Evolutionary conservation across 2,888 invertebrate species (phyloP), one percentile per base, ranked within the genome.

Genomic region (Synergus umbraculus): DNA sequence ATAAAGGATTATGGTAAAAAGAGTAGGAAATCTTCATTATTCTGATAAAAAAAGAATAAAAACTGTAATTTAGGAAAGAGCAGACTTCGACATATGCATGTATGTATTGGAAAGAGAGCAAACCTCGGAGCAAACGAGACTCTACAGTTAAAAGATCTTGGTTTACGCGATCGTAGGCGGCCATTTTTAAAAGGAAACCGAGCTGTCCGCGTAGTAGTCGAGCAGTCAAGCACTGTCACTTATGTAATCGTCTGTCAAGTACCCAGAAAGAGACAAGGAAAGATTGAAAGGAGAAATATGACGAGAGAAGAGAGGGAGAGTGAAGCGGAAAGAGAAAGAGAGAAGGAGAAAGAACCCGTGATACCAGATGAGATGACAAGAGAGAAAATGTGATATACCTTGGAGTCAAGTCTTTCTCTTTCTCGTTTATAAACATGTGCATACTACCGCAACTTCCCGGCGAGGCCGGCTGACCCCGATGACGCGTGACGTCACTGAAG

Each of bases 101-200:
- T 4, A 7, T 37, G 37, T 4, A 5, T 37, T 5, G 37, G 37
- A 37, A 37, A 37, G 37, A 37, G 5, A 37, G 5, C 37, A n/a
- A n/a, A n/a, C n/a, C n/a, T n/a, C n/a, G n/a, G n/a, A n/a, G n/a
- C n/a, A 37, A 18, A 15, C 49, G 69, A 46, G 18, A 73, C 49
- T 54, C 37, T 58, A 9, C 49, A n/a, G 18, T 60, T 76, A 37
- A 37, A 37, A 37, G 37, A 37, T 37, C 37, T 37, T 37, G 37
- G 46, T 73, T 77, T 66, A 66, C 49, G 46, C 49, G 49, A 66
- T 41, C 43, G 79, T 63, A 73, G 76, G 79, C 79, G 83, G 73
- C 81, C 83, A 83, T 83, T 83, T 83, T 83, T 83, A 83, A 81
- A 83, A 77, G 81, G 77, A 77, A 79, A 78, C 81, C 77, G 60